A percentile compares a stretch with the other conserved stretches of the same genome.
These are phyloP conservation scores for Bimastos eiseni DNA, from an alignment of 2,888 invertebrate genomes.

Conservation along the genomic window DNA sequence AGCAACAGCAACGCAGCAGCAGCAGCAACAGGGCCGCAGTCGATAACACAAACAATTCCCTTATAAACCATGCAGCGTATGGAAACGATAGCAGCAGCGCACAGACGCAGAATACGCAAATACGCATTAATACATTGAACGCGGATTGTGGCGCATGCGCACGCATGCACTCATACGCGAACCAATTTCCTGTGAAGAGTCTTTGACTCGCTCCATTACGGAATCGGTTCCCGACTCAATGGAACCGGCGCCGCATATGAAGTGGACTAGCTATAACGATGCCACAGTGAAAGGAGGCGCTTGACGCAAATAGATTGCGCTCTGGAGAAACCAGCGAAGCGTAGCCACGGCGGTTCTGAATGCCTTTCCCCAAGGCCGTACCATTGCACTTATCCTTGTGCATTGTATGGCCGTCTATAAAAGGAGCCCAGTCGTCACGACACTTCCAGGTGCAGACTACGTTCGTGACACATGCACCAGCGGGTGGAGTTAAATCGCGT, in stretches of 20 bases:
- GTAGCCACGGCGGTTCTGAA: background rate
- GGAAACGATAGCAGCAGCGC: background rate
- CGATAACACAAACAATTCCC: background rate
- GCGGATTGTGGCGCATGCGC: background rate
- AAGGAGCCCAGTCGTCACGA: background rate
- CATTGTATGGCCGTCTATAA: background rate
- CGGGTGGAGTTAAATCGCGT: background rate
- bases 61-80: background rate
- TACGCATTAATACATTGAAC: background rate
- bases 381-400: background rate
- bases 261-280: background rate
- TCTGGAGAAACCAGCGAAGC: background rate
- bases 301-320: background rate
- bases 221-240: background rate
- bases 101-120: background rate
- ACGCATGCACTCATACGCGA: no score
- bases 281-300: background rate
- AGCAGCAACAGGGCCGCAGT: background rate
- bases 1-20: no score
- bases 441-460: background rate
- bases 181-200: background rate
- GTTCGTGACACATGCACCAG: background rate
- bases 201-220: background rate
- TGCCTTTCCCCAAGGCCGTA: background rate
- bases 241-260: background rate